Percentiles rank a stretch among this genome's conserved stretches.
phyloP scores from a whole-genome alignment of 2,113 vertebrate species.

The Podiceps cristatus region DNA sequence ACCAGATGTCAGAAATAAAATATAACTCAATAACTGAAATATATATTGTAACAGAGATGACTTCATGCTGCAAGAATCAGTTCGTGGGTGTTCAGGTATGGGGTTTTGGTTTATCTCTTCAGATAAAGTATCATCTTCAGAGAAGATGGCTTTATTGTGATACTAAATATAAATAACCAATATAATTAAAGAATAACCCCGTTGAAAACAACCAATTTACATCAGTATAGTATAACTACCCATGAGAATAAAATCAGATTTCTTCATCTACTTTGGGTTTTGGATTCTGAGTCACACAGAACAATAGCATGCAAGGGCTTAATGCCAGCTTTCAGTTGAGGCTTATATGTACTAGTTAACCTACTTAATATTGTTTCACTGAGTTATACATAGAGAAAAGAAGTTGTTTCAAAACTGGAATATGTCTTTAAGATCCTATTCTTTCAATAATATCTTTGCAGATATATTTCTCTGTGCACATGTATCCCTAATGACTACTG shows the following conservation, averaged over 20 bases:
- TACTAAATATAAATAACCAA: background rate
- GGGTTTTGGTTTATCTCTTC: background rate
- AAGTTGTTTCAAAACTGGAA: background rate
- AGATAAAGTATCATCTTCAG: background rate
- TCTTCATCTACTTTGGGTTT: background rate
- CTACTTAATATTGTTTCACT: background rate
- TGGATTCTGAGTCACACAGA: background rate
- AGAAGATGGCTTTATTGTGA: background rate
- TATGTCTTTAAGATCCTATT: background rate
- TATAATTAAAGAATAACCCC: background rate
- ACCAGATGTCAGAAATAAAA: constrained; percentile 18
- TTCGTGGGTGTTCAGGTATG: background rate
- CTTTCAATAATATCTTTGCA: background rate
- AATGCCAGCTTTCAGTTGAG: background rate
- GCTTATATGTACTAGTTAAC: background rate
- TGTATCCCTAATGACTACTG: background rate
- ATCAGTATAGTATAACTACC: background rate
- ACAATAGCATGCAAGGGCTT: background rate
- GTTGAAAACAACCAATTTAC: background rate
- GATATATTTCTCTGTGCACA: background rate
- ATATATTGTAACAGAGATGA: background rate
- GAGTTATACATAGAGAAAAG: background rate
- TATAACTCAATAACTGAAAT: background rate
- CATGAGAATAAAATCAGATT: background rate
- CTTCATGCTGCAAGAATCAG: background rate